These are phyloP conservation scores for Thomomys bottae DNA, from an alignment of 2,113 vertebrate species.

Conservation along the genomic window DNA sequence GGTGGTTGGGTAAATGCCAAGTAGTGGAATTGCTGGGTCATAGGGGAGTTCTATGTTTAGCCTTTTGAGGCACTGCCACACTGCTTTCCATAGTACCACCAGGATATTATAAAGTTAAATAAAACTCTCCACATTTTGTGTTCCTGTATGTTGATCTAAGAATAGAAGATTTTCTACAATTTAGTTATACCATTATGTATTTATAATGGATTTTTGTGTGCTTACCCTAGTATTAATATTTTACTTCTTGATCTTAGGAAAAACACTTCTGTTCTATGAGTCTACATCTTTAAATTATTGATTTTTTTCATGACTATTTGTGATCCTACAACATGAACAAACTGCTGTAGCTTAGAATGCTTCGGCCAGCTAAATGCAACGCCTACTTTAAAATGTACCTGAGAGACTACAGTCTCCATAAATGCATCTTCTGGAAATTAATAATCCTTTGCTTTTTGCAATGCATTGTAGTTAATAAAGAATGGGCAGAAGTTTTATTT, in stretches of 20 bases:
- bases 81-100: no score
- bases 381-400: not conserved
- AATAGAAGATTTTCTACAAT: not conserved
- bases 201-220: not conserved
- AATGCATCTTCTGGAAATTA: slow-evolving; percentile 8
- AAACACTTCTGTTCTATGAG: not conserved
- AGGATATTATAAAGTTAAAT: not conserved
- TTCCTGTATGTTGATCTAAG: not conserved
- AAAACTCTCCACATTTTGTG: not conserved
- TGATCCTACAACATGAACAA: not conserved
- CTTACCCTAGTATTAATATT: not conserved
- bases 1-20: no score
- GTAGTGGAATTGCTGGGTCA: no score
- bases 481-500: not conserved
- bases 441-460: not conserved
- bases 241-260: not conserved
- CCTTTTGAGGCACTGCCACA: no score
- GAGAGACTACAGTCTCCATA: not conserved
- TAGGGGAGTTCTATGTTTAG: no score
- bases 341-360: not conserved
- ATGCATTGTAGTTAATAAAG: not conserved
- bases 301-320: slow-evolving; percentile 31
- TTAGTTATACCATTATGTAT: not conserved
- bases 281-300: not conserved
- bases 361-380: not conserved